Evolutionary conservation across 2,888 invertebrate species (phyloP).

Genomic region (Ochropleura plecta): DNA sequence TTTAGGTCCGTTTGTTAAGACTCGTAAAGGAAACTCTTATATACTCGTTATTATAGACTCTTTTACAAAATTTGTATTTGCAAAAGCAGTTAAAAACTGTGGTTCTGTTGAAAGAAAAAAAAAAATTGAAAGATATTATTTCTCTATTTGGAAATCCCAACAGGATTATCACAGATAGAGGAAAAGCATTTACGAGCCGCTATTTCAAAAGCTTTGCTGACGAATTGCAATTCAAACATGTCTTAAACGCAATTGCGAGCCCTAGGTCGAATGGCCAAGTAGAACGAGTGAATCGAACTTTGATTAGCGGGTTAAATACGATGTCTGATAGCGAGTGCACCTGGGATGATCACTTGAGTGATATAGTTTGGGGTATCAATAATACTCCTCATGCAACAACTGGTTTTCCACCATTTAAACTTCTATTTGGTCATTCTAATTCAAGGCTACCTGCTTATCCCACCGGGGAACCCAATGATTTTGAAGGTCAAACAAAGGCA

Average conservation of each 20-base stretch:
- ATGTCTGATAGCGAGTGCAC: slow-evolving; percentile 8
- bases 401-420: slow-evolving; percentile 1
- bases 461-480: neutral
- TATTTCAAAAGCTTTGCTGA: slow-evolving; percentile 7
- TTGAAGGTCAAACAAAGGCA: neutral
- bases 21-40: slow-evolving; percentile 46
- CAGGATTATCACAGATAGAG: slow-evolving; percentile 6
- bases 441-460: neutral
- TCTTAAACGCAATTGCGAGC: slow-evolving; percentile 9
- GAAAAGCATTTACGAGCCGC: slow-evolving; percentile 6
- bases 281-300: slow-evolving; percentile 4
- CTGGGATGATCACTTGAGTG: neutral
- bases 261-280: slow-evolving; percentile 20
- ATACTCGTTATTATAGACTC: slow-evolving; percentile 56
- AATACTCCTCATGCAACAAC: slow-evolving; percentile 9
- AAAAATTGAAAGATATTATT: neutral
- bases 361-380: slow-evolving; percentile 8
- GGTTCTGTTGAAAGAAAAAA: slow-evolving; percentile 42
- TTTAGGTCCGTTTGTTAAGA: slow-evolving; percentile 60
- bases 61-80: slow-evolving; percentile 58
- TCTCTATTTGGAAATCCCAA: neutral
- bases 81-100: slow-evolving; percentile 25
- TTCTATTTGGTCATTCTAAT: slow-evolving; percentile 16
- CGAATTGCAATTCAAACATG: slow-evolving; percentile 10
- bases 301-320: slow-evolving; percentile 1